Percentiles rank a stretch among this genome's conserved stretches.
These are phyloP conservation scores for Anolis carolinensis DNA, from an alignment of 2,113 vertebrate species.

Conservation along the genomic window DNA sequence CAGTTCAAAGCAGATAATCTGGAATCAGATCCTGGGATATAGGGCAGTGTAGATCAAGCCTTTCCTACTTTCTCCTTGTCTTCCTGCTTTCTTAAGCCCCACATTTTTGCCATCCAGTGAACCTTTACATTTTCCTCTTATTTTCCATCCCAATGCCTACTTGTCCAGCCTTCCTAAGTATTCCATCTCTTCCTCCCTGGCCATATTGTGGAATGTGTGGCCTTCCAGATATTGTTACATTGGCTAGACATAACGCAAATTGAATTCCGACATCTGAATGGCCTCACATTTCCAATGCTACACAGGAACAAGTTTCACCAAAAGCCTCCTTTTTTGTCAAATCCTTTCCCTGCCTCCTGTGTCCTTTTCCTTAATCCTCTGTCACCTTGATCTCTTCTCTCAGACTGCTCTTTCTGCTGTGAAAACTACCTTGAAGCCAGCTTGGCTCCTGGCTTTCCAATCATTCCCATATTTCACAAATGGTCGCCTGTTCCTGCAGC, in stretches of 20 bases:
- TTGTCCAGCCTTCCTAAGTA: neutral
- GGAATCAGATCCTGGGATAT: too few species aligned
- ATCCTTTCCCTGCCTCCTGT: neutral
- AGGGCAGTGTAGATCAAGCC: too few species aligned
- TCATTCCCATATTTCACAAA: neutral
- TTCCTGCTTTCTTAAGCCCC: neutral
- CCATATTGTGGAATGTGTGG: too few species aligned
- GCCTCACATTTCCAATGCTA: too few species aligned
- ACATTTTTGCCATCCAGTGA: too few species aligned
- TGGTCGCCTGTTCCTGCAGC: neutral
- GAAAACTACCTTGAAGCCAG: neutral
- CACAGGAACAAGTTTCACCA: neutral
- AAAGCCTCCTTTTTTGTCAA: neutral
- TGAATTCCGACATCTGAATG: too few species aligned
- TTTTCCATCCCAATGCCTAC: neutral
- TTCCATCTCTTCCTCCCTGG: neutral
- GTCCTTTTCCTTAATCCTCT: neutral
- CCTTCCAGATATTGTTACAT: too few species aligned
- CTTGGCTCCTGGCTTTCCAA: neutral
- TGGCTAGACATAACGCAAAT: too few species aligned
- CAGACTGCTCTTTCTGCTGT: neutral
- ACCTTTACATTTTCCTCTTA: neutral
- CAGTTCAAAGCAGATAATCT: too few species aligned
- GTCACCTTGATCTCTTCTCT: neutral
- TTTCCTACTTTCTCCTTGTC: neutral